phyloP scores from a whole-genome alignment of 2,888 invertebrate species.

The Congeria kusceri region DNA sequence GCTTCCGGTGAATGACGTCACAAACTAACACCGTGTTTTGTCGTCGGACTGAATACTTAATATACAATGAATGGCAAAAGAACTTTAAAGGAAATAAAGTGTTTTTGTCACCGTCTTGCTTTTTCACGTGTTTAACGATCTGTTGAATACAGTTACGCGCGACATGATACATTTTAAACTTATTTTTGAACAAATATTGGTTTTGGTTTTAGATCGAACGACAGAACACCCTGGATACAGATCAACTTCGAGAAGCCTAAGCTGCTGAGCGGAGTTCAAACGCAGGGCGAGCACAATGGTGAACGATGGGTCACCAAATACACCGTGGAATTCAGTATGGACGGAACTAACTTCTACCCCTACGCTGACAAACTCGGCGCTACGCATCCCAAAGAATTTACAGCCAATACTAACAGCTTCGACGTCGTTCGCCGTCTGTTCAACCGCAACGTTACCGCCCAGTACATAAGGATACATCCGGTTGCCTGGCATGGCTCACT shows the following conservation, averaged over 20 bases:
- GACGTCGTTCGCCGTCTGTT: slow-evolving; percentile 73
- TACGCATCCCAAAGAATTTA: slow-evolving; percentile 65
- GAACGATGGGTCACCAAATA: slow-evolving; percentile 72
- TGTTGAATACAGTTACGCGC: no score
- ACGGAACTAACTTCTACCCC: slow-evolving; percentile 71
- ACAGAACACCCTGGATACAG: slow-evolving; percentile 74
- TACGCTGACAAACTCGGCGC: slow-evolving; percentile 69
- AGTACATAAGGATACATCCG: slow-evolving; percentile 73
- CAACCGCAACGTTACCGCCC: slow-evolving; percentile 75
- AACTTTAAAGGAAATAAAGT: no score
- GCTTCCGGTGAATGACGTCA: not conserved
- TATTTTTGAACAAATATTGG: no score
- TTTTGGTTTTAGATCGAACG: slow-evolving; percentile 52
- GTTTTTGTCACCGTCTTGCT: no score
- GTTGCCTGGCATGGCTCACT: slow-evolving; percentile 59
- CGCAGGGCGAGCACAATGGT: slow-evolving; percentile 71
- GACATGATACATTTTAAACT: no score
- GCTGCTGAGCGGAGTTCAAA: slow-evolving; percentile 74
- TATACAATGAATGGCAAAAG: no score
- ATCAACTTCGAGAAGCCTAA: slow-evolving; percentile 73
- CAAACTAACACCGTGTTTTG: no score
- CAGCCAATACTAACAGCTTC: slow-evolving; percentile 68
- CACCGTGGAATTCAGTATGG: slow-evolving; percentile 69
- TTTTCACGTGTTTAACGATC: no score
- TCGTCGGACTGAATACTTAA: no score